A percentile compares a stretch with the other conserved stretches of the same genome.
phyloP scores from a whole-genome alignment of 1,140 invertebrate genomes.

The Coptotermes formosanus region DNA sequence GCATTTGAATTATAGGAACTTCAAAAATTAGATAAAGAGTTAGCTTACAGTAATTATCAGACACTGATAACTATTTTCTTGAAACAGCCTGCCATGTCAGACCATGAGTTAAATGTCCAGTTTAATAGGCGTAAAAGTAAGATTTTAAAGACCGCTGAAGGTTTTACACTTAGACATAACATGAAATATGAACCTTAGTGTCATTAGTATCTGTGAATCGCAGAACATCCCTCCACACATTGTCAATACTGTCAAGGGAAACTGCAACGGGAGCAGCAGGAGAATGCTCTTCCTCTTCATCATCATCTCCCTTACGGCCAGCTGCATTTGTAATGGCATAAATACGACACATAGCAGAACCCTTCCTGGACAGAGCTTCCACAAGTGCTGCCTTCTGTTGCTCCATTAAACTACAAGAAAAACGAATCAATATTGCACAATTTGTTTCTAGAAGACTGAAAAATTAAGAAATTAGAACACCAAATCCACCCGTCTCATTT shows the following conservation, averaged over 20 bases:
- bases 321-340: slow-evolving; percentile 49
- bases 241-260: slow-evolving; percentile 57
- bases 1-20: no score
- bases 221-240: slow-evolving; percentile 66
- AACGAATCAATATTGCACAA: not conserved
- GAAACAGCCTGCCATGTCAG: no score
- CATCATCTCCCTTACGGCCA: slow-evolving; percentile 6
- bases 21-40: no score
- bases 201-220: slow-evolving; percentile 79
- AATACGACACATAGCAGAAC: slow-evolving; percentile 68
- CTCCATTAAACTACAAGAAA: slow-evolving; percentile 52
- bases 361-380: slow-evolving; percentile 74
- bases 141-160: no score
- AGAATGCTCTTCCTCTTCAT: slow-evolving; percentile 29
- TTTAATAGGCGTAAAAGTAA: no score
- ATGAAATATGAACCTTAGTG: slow-evolving; percentile 60
- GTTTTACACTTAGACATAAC: not conserved
- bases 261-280: slow-evolving; percentile 25
- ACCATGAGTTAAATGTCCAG: no score
- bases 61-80: no score
- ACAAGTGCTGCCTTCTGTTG: slow-evolving; percentile 74
- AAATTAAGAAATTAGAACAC: no score
- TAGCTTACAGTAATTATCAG: no score
- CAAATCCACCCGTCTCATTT: no score
- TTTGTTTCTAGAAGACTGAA: not conserved